Base-by-base conservation (phyloP, 92 coral and sea anemone genomes). In the Phymanthus crucifer region DNA sequence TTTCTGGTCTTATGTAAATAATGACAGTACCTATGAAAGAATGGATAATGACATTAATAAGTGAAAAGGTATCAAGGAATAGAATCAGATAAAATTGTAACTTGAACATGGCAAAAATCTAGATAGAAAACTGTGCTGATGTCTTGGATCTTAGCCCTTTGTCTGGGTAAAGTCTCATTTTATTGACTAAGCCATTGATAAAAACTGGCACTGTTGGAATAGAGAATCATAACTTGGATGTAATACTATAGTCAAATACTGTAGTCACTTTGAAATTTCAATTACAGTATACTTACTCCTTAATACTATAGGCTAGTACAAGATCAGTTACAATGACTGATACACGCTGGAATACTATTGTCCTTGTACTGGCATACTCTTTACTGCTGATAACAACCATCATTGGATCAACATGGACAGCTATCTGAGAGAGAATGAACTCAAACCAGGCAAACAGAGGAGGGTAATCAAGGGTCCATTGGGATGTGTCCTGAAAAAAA, bases 401-500 rank as follows among this genome's bases (percentile, higher is more conserved):
- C 66, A 74, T 65, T 12, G 99, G 96, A 78, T 96, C 98, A 29
- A 96, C 83, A 80, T 84, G 27, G 2, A 67, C 84, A 11, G 96
- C 99, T 32, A 93, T 82, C 54, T 96, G 99, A 26, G 99, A 96
- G 52, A 96, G 85, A 24, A 88, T 54, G 77, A 84, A 96, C 66
- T 96, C 99, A 91, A 96, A 96, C 99, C 98, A 96, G 10, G 99
- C 99, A 85, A 96, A 96, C 71, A 96, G 81, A 33, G 99, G 99
- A n/a, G 99, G 99, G 80, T 96, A 96, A 83, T 96, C 99, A 32
- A 96, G 83, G 11, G 99, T 96, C 98, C 96, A 93, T 77, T 93
- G 89, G 0, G 99, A 96, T 1, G 99, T 96, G 31, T 86, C 85
- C 99, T 96, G 78, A 58, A 19, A 80, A 70, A 58, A 13, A n/a